Conservation (phyloP, 2,888 invertebrate species). For the Pachycephus smyrnensis region DNA sequence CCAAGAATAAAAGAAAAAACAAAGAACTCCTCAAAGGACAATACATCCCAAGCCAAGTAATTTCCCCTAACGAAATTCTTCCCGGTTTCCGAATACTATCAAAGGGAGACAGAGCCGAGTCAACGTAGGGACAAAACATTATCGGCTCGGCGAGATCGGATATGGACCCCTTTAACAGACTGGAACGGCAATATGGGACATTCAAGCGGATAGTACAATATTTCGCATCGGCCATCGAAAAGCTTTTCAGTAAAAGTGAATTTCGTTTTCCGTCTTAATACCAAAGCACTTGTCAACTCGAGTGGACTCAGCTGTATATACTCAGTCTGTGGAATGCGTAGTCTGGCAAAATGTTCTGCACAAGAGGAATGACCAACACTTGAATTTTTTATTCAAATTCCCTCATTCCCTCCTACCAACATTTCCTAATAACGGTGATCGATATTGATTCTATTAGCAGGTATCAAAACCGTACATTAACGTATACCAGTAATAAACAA, state of each 20-base stretch:
- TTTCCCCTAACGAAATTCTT: not conserved
- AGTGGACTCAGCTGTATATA: not conserved
- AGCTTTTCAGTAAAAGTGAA: not conserved
- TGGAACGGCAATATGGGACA: conserved; percentile 59
- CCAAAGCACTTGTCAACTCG: not conserved
- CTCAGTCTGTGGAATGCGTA: not conserved
- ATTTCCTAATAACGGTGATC: not conserved
- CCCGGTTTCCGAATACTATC: not conserved
- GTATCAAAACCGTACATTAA: no score
- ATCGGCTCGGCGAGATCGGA: conserved; percentile 39
- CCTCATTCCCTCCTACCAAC: not conserved
- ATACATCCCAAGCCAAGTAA: not conserved
- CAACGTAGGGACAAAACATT: conserved; percentile 31
- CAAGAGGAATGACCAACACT: not conserved
- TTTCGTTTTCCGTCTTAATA: not conserved
- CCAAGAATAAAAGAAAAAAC: not conserved
- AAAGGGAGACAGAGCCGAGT: conserved; percentile 6
- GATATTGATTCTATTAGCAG: no score
- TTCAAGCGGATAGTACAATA: conserved; percentile 62
- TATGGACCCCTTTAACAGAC: conserved; percentile 59
- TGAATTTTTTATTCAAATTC: not conserved
- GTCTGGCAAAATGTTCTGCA: not conserved
- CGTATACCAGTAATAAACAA: not conserved
- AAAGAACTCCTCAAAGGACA: not conserved
- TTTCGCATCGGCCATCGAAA: conserved; percentile 23